Base-by-base conservation (phyloP, 2,113 vertebrate species). In the Chaetodon auriga region DNA sequence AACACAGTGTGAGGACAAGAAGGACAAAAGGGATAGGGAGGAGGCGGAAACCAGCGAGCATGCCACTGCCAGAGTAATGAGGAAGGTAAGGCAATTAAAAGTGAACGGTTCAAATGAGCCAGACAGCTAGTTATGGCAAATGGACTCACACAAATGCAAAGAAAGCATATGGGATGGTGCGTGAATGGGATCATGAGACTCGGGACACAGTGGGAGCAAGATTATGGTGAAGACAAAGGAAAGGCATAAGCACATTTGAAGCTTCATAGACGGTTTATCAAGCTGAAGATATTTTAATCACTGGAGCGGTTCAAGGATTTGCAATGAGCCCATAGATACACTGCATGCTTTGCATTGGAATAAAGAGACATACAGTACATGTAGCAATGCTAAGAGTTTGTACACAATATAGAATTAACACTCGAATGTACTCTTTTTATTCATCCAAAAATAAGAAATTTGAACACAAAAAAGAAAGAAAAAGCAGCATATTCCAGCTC, bases 21-120 rank as follows among this genome's bases (percentile, higher is more conserved):
- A 58, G 81, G 89, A 61, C 64, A 82, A 69, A 46, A 57, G 70
- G 3, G 55, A 74, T 6, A 63, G 57, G 60, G 45, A 78, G 49
- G 73, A 66, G 75, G 54, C 63, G 62, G 68, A 70, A 63, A 84
- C 76, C 49, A 81, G 70, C 23, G 70, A 70, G 60, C 55, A 75
- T 2, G 51, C 72, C 80, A 38, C 70, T 68, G 81, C 69, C 15
- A 43, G 69, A 82, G 74, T 80, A 89, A 85, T 84, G 75, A 55
- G 80, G 75, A 85, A 76, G 81, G 73, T 69, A 23, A 68, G 53
- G 60, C 87, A 88, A 90, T 86, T 90, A 82, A 81, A 91, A 30
- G 76, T 51, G 65, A 89, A 81, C n/a, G 25, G 25, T 79, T 87
- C 58, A 78, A 86, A 89, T 87, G 82, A 75, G 74, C 61, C 83